phyloP scores from a whole-genome alignment of 1,140 invertebrate genomes.

The Pteromalus puparum region DNA sequence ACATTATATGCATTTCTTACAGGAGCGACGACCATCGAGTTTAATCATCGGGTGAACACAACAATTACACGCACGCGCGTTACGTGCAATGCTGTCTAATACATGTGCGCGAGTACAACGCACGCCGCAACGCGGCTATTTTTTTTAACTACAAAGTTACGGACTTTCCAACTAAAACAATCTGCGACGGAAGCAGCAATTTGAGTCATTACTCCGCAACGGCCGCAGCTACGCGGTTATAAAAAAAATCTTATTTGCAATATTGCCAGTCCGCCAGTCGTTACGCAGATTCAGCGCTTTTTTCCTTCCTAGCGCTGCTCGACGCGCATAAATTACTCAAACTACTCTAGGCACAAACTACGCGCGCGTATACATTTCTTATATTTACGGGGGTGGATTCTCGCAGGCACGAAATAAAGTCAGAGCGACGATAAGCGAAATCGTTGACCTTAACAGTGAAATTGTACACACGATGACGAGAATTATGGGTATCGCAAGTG shows the following conservation, averaged over 20 bases:
- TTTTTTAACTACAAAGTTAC: neutral
- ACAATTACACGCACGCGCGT: neutral
- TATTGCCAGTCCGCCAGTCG: neutral
- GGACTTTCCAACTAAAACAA: conserved; percentile 17
- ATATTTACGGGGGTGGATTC: neutral
- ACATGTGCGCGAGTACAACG: neutral
- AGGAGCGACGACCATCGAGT: neutral
- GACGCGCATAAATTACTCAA: neutral
- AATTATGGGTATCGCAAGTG: neutral
- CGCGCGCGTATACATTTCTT: neutral
- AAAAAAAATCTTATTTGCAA: conserved; percentile 17
- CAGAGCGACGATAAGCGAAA: neutral
- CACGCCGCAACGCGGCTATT: neutral
- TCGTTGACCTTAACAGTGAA: conserved; percentile 13
- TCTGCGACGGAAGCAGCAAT: neutral
- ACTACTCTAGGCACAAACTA: too few relatives aligned
- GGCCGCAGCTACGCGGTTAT: neutral
- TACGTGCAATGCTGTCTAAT: neutral
- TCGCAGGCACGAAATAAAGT: neutral
- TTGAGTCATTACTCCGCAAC: neutral
- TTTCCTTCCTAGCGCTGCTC: neutral
- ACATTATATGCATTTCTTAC: neutral
- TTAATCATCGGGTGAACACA: neutral
- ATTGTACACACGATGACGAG: neutral
- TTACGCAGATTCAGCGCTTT: conserved; percentile 4